phyloP scores from a whole-genome alignment of 2,797 vertebrate genomes.

The Bufotes viridis region DNA sequence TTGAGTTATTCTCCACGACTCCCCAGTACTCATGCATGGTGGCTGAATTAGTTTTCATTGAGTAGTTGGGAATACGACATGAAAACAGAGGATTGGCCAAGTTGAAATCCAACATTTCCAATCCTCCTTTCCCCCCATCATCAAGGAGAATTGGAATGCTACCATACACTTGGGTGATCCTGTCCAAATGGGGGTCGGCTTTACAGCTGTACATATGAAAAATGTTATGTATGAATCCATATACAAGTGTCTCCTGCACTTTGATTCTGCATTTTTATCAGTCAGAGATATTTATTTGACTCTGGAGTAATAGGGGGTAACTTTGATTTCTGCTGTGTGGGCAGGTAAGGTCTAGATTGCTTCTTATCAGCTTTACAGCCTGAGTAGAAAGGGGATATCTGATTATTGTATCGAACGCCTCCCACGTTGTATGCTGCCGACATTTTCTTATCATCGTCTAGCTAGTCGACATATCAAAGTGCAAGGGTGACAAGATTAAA shows the following conservation, averaged over 20 bases:
- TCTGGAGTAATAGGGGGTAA: not conserved
- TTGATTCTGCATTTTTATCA: not conserved
- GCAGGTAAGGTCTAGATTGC: not conserved
- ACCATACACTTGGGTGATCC: too few species aligned
- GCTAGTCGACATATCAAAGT: not conserved
- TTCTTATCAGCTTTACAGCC: conserved; percentile 35
- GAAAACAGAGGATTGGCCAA: too few species aligned
- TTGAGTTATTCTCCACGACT: too few species aligned
- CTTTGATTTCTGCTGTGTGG: conserved; percentile 41
- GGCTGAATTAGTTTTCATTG: too few species aligned
- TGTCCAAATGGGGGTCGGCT: too few species aligned
- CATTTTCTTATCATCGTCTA: not conserved
- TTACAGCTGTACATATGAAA: too few species aligned
- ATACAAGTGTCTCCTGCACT: not conserved
- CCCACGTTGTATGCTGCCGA: not conserved
- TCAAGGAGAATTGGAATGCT: too few species aligned
- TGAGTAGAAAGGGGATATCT: not conserved
- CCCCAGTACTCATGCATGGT: too few species aligned
- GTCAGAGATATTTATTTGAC: conserved; percentile 7
- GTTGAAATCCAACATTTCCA: too few species aligned
- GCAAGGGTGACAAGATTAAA: conserved; percentile 17
- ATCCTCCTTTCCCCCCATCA: too few species aligned
- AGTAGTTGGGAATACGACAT: too few species aligned
- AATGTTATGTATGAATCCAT: too few species aligned
- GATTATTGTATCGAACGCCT: not conserved